A percentile compares a stretch with the other conserved stretches of the same genome.
These are phyloP conservation scores for Sebastes fasciatus DNA, from an alignment of 2,113 vertebrate genomes.

Conservation along the genomic window DNA sequence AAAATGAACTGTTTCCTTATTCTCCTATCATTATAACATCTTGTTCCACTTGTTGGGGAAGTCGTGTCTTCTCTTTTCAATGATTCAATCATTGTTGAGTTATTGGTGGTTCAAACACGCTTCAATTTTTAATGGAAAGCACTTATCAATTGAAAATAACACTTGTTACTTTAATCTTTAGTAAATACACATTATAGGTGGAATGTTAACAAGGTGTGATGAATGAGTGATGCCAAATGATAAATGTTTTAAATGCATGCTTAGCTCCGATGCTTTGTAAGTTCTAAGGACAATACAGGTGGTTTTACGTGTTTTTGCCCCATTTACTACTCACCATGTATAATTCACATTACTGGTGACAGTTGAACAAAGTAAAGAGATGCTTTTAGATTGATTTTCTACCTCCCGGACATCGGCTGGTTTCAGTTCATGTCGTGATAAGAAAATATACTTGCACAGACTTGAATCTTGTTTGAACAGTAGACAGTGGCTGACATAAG, in stretches of 20 bases:
- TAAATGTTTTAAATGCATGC: no score
- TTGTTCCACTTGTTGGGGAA: not conserved
- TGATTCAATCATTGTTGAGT: no score
- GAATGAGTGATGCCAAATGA: no score
- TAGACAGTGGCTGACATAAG: not conserved
- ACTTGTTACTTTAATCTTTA: no score
- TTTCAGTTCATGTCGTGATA: conserved; percentile 24
- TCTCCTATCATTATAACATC: not conserved
- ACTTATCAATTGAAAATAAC: no score
- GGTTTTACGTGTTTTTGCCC: no score
- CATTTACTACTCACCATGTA: not conserved
- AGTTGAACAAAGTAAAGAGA: not conserved
- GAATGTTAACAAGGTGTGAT: no score
- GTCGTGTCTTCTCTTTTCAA: not conserved
- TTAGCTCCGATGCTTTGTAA: no score
- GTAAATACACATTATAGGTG: no score
- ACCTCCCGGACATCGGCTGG: not conserved
- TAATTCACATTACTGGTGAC: not conserved
- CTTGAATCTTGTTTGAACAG: conserved; percentile 6
- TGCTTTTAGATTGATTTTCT: not conserved
- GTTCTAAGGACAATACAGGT: no score
- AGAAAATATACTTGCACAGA: conserved; percentile 19
- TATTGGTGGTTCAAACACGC: no score
- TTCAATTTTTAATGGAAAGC: no score
- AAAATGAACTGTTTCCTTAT: not conserved